Base-by-base conservation (phyloP, 1,140 invertebrate genomes). In the Heterodera schachtii region DNA sequence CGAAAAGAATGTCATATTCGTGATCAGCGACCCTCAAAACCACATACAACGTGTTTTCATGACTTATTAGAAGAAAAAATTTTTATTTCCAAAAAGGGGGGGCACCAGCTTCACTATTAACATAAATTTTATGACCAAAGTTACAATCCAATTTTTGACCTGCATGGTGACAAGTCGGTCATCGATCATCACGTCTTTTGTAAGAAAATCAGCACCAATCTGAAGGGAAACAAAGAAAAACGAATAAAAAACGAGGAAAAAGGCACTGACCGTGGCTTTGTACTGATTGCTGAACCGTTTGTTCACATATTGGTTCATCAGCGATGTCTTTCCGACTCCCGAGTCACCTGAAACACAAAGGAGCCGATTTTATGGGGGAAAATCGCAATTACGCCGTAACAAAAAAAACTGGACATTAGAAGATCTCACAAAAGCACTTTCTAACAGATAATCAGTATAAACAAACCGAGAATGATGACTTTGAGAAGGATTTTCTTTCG, bases 241-340 rank as follows among this genome's bases (percentile, higher is more conserved):
- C 13, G 44, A 71, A 7, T 0, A 19, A 31, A 43, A 71, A 41
- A 13, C 6, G 7, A 71, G 31, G 9, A 11, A 71, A 31, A 31
- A 71, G 4, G 11, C 21, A n/a, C n/a, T n/a, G n/a, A 71, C 69
- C 81, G 98, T 99, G 73, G 98, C 97, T 92, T 99, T 99, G 92
- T 99, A 99, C 92, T 99, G 97, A 92, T 98, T 99, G 86, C 95
- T 97, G 92, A 99, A 99, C 91, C 98, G 97, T 91, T 98, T 98
- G 92, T 97, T 98, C 80, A 99, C 97, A 93, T 98, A 99, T 91
- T 98, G 97, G 92, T 99, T 99, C 98, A 99, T 99, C 8, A 99
- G 92, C n/a, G 96, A 98, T 78, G 98, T 99, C 91, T 99, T 99
- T 6, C 98, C 98, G 81, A 99, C 98, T 86, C 88, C 88, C 1